These are phyloP conservation scores for Aporophyla nigra DNA, from an alignment of 2,888 invertebrate species.

Conservation along the genomic window DNA sequence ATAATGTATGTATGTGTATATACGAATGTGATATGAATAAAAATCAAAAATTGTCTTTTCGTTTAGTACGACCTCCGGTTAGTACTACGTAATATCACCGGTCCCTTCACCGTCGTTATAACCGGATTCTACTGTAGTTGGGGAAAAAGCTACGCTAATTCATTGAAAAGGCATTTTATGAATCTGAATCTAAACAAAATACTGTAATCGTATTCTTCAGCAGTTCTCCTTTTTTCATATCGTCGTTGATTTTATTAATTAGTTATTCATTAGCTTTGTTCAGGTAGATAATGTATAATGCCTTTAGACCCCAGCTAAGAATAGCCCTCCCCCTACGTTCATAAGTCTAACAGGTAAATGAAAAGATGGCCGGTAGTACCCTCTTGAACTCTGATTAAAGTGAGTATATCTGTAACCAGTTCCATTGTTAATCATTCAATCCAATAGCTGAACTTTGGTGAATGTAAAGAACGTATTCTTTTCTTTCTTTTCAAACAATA, in stretches of 20 bases:
- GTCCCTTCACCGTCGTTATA: no score
- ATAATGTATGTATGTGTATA: no score
- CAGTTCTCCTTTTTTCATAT: background rate
- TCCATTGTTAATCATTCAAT: background rate
- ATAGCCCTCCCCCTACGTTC: background rate
- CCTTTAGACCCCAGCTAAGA: constrained; percentile 12
- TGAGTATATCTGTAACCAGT: background rate
- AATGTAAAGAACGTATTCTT: background rate
- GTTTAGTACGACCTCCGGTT: no score
- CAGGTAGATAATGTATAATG: constrained; percentile 17
- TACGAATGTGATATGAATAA: no score
- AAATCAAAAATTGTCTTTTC: no score
- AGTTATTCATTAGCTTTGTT: constrained; percentile 35
- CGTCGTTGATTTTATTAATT: constrained; percentile 4
- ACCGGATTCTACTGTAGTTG: no score
- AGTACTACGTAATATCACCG: no score
- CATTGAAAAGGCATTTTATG: background rate
- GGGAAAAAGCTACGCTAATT: background rate
- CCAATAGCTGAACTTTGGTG: background rate
- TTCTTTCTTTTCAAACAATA: background rate
- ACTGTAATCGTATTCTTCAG: background rate
- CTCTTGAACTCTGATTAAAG: constrained; percentile 20
- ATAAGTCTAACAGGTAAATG: constrained; percentile 27
- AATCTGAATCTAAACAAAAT: background rate
- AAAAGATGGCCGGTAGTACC: constrained; percentile 17